Evolutionary conservation across 2,888 invertebrate genomes (phyloP).

Genomic region (Escarpia spicata): DNA sequence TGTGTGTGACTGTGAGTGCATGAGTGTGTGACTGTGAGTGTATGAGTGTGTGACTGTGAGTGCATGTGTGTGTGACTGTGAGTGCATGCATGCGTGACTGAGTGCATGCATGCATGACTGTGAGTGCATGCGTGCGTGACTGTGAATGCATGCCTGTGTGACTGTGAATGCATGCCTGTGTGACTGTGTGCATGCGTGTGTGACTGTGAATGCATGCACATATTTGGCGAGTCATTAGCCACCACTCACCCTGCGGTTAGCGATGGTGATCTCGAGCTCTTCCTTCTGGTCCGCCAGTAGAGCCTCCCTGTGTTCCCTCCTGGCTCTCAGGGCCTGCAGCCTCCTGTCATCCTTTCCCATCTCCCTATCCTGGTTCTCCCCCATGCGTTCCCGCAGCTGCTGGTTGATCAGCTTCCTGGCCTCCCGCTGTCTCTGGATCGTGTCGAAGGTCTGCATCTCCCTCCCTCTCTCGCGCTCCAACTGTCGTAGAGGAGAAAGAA

Average conservation of each 20-base stretch:
- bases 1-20: no score
- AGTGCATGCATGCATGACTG: no score
- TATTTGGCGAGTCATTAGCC: background rate
- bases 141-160: no score
- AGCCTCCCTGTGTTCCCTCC: background rate
- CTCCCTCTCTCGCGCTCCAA: slow-evolving; percentile 13
- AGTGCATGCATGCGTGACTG: no score
- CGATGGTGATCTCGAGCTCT: background rate
- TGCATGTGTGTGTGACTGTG: no score
- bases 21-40: no score
- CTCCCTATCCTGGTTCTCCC: slow-evolving; percentile 14
- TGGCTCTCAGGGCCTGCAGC: background rate
- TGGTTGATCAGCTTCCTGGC: slow-evolving; percentile 22
- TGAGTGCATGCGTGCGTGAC: no score
- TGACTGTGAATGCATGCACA: no score
- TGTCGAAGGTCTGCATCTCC: background rate
- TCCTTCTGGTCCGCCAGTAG: background rate
- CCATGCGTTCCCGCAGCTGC: background rate
- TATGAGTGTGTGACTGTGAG: no score
- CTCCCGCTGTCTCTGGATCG: background rate
- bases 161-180: no score
- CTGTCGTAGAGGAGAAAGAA: background rate
- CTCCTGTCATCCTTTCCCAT: background rate
- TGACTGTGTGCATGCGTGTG: no score
- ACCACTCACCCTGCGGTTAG: background rate